phyloP scores from a whole-genome alignment of 2,888 invertebrate genomes.

The Melanargia galathea region DNA sequence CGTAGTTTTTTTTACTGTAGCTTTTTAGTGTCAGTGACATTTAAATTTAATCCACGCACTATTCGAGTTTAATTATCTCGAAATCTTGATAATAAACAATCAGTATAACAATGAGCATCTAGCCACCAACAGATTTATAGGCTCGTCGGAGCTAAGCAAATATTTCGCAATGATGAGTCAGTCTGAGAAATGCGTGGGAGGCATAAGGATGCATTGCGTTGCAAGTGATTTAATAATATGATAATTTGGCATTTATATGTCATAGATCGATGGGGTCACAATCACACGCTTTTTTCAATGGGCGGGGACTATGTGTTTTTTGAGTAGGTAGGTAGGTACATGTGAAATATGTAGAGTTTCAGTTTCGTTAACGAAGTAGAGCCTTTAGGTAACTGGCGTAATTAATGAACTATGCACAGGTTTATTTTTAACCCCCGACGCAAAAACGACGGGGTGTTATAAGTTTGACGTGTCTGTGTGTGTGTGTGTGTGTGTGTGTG shows the following conservation, averaged over 20 bases:
- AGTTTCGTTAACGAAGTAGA: not conserved
- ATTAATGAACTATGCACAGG: no score
- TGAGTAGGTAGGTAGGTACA: not conserved
- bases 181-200: constrained; percentile 45
- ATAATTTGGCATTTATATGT: constrained; percentile 48
- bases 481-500: no score
- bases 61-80: constrained; percentile 34
- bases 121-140: constrained; percentile 39
- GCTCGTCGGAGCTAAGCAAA: constrained; percentile 39
- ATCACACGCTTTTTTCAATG: constrained; percentile 35
- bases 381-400: not conserved
- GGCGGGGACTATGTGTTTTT: not conserved
- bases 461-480: no score
- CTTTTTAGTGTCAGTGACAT: constrained; percentile 16
- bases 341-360: not conserved
- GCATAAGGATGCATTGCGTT: constrained; percentile 51
- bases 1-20: no score
- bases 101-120: constrained; percentile 38
- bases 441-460: no score
- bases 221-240: constrained; percentile 47
- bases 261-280: constrained; percentile 42
- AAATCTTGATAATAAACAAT: constrained; percentile 39
- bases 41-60: constrained; percentile 19
- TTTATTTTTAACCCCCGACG: no score
- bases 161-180: constrained; percentile 47